Evolutionary conservation across 2,888 invertebrate genomes (phyloP), one percentile per base, ranked within the genome.

Genomic region (Ornithoptera priamus): DNA sequence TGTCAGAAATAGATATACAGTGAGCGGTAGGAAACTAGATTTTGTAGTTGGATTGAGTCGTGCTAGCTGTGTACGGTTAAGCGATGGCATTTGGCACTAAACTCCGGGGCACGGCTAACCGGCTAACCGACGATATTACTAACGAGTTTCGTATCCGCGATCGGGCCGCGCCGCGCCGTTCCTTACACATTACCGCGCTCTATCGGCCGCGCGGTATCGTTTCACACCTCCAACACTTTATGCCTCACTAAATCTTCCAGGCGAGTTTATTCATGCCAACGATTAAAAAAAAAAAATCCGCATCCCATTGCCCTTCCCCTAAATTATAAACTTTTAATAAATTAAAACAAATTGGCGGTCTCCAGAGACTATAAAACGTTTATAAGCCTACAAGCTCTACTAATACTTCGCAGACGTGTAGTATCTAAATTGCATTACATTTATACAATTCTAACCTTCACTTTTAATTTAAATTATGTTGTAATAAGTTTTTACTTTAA

Each of bases 91-190:
- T 68, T 68, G 68, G 68, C 68, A 68, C 65, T 18, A 58, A 65
- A 62, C 50, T 62, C 57, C 63, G 58, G 46, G 75, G 74, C 80
- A 79, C 83, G 81, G 83, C 81, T 81, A 78, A 75, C 46, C 22
- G 57, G 57, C 12, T 15, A 58, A 15, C 22, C 75, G 67, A 71
- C 77, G 83, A 85, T 86, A 83, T 79, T 79, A 80, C 85, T 85
- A 87, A 87, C 85, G 83, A 87, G 86, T 61, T 70, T 56, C 62
- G 56, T 66, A 70, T 72, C 65, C 57, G 56, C 62, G 66, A 72
- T 72, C 70, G 60, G 18, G 67, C 58, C 42, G 57, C n/a, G 67
- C 58, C 42, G 57, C n/a, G 65, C 63, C 66, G 69, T 62, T 30
- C 66, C 58, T 57, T 68, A 66, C 69, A 67, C 70, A 71, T 72